Evolutionary conservation across 2,888 invertebrate species (phyloP).

Genomic region (Ferdinandea cuprea): DNA sequence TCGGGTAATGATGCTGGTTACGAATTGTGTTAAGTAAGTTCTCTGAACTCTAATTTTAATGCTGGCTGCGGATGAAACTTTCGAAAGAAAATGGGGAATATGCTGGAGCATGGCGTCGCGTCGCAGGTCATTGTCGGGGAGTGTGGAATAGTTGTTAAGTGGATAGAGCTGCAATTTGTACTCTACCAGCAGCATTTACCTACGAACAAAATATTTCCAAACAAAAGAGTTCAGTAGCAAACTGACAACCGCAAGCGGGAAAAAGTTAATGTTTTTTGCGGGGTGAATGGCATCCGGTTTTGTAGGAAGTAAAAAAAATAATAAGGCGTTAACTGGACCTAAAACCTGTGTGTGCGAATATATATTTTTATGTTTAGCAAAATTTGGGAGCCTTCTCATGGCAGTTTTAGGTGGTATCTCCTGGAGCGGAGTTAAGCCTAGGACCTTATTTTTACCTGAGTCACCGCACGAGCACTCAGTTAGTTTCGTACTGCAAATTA

Average conservation of each 20-base stretch:
- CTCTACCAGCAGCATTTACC: slow-evolving; percentile 10
- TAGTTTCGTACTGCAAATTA: too few species aligned
- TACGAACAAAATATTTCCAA: not conserved
- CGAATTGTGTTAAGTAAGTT: slow-evolving; percentile 54
- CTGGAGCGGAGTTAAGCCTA: too few species aligned
- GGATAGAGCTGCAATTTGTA: not conserved
- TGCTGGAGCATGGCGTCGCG: not conserved
- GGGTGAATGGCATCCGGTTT: too few species aligned
- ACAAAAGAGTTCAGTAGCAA: slow-evolving; percentile 19
- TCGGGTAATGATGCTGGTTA: slow-evolving; percentile 53
- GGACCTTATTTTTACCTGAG: too few species aligned
- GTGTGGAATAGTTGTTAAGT: not conserved
- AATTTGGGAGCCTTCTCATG: too few species aligned
- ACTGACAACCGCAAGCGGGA: not conserved
- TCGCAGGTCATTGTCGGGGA: slow-evolving; percentile 36
- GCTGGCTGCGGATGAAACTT: slow-evolving; percentile 56
- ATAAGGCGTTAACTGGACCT: too few species aligned
- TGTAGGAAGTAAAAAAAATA: too few species aligned
- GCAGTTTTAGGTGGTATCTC: too few species aligned
- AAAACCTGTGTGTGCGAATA: too few species aligned
- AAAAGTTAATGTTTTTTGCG: too few species aligned
- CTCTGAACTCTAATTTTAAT: slow-evolving; percentile 19
- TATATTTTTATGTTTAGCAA: too few species aligned
- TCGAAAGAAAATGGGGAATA: slow-evolving; percentile 40
- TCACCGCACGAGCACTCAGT: too few species aligned